Base-by-base conservation (phyloP, 2,113 vertebrate genomes). In the Ranitomeya imitator region DNA sequence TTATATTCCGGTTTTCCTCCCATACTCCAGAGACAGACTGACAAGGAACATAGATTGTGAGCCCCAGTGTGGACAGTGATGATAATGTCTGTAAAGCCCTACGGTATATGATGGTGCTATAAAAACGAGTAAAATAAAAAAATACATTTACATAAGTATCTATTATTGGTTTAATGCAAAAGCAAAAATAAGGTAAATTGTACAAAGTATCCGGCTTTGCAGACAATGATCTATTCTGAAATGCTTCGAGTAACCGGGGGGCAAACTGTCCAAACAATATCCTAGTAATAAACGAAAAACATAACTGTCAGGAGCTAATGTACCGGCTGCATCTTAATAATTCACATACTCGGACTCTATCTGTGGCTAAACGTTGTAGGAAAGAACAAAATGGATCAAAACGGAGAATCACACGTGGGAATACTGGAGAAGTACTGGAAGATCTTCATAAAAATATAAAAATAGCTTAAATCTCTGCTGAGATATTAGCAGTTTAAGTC, bases 171-270 rank as follows among this genome's bases (percentile, higher is more conserved):
- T 86, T 61, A 10, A 86, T 31, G 23, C 63, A 18, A 2, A n/a
- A 31, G 16, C 1, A 67, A 52, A 52, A 6, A 76, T 52, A 52
- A 26, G 73, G 18, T 18, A 52, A 63, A 78, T 52, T 45, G 60
- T n/a, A 79, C 15, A 51, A 67, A 78, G 76, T 77, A 79, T 79
- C 10, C 37, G 23, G 60, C 16, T 54, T 65, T 18, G 13, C 37
- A 31, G 60, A 86, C 85, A 86, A 86, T 86, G 16, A 86, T 86
- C 60, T 52, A 16, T 86, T 78, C 57, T 79, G 85, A 86, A 86
- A 86, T 65, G 85, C n/a, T 63, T 45, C 0, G 21, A 65, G 73
- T 86, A 79, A 65, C 85, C 74, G 26, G 31, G 37, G 85, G 85
- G 85, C 37, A 52, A 86, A n/a, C 85, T 86, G 85, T 86, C 85